A percentile compares a stretch with the other conserved stretches of the same genome.
These are phyloP conservation scores for Ptyas mucosa DNA, from an alignment of 2,113 vertebrate species.

Conservation along the genomic window DNA sequence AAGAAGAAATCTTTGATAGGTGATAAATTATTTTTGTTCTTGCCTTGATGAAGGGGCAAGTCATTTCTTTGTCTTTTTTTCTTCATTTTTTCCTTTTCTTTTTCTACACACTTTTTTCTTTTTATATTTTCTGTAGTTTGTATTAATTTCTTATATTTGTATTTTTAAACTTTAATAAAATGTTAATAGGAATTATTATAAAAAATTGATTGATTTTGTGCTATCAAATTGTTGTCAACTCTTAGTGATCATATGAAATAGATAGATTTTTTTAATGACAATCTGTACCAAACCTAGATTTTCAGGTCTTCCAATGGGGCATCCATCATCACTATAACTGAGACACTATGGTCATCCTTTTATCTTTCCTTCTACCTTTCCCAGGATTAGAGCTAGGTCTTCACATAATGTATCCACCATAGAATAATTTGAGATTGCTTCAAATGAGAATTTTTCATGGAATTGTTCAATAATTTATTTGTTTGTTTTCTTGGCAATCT, in stretches of 20 bases:
- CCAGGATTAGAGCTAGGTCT: not conserved
- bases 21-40: no score
- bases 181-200: no score
- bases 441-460: not conserved
- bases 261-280: not conserved
- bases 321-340: not conserved
- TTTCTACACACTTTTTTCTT: no score
- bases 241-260: not conserved
- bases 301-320: not conserved
- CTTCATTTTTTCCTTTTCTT: no score
- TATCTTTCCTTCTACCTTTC: not conserved
- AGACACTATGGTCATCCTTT: not conserved
- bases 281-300: not conserved
- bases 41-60: no score
- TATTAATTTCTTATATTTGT: no score
- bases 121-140: no score
- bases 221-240: not conserved
- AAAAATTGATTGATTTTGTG: not conserved
- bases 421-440: not conserved
- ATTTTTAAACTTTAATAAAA: no score
- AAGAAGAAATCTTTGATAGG: no score
- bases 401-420: not conserved
- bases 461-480: not conserved
- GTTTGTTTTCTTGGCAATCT: not conserved
- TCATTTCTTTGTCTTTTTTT: no score